Evolutionary conservation across 1,140 invertebrate species (phyloP).

Genomic region (Archivesica marissinica): DNA sequence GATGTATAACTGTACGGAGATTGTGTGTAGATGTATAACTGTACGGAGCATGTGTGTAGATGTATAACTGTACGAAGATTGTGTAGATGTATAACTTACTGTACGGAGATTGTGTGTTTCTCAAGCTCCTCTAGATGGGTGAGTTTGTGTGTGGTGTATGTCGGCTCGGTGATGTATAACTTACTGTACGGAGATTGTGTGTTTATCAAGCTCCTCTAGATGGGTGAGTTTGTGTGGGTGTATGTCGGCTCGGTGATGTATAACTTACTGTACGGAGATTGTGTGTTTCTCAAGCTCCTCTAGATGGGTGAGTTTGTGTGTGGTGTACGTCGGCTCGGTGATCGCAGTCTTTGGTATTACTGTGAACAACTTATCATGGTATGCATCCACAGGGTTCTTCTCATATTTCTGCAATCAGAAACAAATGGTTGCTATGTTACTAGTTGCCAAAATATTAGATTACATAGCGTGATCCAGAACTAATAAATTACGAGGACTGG

Average conservation of each 20-base stretch:
- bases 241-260: slow-evolving; percentile 72
- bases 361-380: slow-evolving; percentile 78
- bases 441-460: no score
- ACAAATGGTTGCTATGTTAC: background rate
- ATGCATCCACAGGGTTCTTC: slow-evolving; percentile 78
- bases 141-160: slow-evolving; percentile 72
- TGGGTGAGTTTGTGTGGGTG: slow-evolving; percentile 75
- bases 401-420: slow-evolving; percentile 73
- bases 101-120: slow-evolving; percentile 76
- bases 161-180: slow-evolving; percentile 76
- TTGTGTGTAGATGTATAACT: no score
- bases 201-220: slow-evolving; percentile 79
- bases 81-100: slow-evolving; percentile 81
- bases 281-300: slow-evolving; percentile 80
- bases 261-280: slow-evolving; percentile 79
- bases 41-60: slow-evolving; percentile 76
- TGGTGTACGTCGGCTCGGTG: slow-evolving; percentile 70
- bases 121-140: slow-evolving; percentile 79
- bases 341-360: slow-evolving; percentile 79
- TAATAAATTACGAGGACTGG: no score
- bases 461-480: no score
- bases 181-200: slow-evolving; percentile 79
- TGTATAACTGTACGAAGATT: slow-evolving; percentile 79
- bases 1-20: no score
- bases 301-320: slow-evolving; percentile 76